Evolutionary conservation across 2,113 vertebrate species (phyloP), one percentile per base, ranked within the genome.

Genomic region (Oreochromis niloticus): DNA sequence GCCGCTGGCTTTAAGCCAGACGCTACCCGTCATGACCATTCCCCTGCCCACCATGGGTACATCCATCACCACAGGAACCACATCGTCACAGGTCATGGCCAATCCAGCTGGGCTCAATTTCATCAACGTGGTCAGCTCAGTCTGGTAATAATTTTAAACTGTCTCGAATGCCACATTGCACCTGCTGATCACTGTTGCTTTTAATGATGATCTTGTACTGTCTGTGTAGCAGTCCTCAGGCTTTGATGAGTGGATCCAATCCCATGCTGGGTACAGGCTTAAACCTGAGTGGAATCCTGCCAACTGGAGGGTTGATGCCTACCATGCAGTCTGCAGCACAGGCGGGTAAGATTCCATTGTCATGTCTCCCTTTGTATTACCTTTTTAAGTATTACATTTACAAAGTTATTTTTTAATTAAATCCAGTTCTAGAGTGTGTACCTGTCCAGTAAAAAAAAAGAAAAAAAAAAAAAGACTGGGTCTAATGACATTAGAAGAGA

Each of bases 41-140:
- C 99, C 99, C 93, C 96, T 99, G 94, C 98, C 98, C 95, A 98
- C 97, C 95, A 98, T 98, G 98, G 98, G 97, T 81, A 98, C 98
- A 43, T 98, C 98, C 94, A 95, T 98, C 96, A 97, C 97, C 95
- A 97, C 98, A 87, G 98, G 98, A 95, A 97, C 97, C 95, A 95
- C 98, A 8, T 97, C 98, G 79, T 96, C 97, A 85, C 98, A 98
- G 95, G 98, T 98, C 96, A 97, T 98, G 98, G 96, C 97, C 93
- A 98, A 97, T 95, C 94, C 98, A 54, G 93, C 98, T 73, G 98
- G 98, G 91, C 97, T 99, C 94, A 98, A 99, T 95, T 98, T 99
- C 97, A 97, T 99, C 97, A 99, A 98, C 90, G 98, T 99, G 93
- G 97, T 99, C 96, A 96, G 98, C 96, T 97, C 98, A 34, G 97